Conservation (phyloP, 1,140 invertebrate genomes). For the Drosophila subobscura region DNA sequence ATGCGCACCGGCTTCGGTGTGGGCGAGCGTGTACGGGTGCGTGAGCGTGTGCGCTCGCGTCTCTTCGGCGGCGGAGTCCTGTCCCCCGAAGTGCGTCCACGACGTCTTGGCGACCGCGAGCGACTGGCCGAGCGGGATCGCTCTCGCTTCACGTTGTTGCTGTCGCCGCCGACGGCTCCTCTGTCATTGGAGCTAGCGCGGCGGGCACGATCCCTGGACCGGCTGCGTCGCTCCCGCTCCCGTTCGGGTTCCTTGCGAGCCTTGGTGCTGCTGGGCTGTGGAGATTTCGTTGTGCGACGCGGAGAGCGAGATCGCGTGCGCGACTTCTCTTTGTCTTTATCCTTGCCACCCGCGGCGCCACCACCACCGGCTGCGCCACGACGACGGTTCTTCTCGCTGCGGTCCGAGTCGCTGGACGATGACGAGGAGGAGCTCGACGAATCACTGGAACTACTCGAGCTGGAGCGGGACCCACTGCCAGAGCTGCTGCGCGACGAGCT, state of each 20-base stretch:
- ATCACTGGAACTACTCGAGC: conserved; percentile 89
- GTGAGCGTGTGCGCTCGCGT: conserved; percentile 86
- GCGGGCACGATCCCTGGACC: conserved; percentile 58
- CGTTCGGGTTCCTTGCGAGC: conserved; percentile 67
- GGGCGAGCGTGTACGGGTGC: conserved; percentile 91
- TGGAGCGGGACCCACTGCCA: conserved; percentile 89
- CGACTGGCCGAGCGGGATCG: conserved; percentile 67
- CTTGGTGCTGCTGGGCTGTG: conserved; percentile 51
- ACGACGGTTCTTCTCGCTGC: conserved; percentile 68
- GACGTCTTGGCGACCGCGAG: conserved; percentile 70
- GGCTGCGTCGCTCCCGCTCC: conserved; percentile 53
- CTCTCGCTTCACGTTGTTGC: conserved; percentile 65
- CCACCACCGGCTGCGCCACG: conserved; percentile 80
- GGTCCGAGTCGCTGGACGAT: conserved; percentile 84
- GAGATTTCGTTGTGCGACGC: conserved; percentile 84
- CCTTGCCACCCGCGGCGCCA: conserved; percentile 84
- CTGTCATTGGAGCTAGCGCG: conserved; percentile 49
- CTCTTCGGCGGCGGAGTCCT: conserved; percentile 69
- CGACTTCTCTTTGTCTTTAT: conserved; percentile 66
- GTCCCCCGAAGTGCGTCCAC: conserved; percentile 72
- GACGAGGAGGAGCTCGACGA: conserved; percentile 86
- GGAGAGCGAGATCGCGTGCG: conserved; percentile 66
- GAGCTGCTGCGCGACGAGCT: conserved; percentile 92
- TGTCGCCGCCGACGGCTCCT: conserved; percentile 28
- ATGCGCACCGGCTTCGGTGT: conserved; percentile 95